These are phyloP conservation scores for Cavia aperea DNA, from an alignment of 2,113 vertebrate genomes.

Conservation along the genomic window DNA sequence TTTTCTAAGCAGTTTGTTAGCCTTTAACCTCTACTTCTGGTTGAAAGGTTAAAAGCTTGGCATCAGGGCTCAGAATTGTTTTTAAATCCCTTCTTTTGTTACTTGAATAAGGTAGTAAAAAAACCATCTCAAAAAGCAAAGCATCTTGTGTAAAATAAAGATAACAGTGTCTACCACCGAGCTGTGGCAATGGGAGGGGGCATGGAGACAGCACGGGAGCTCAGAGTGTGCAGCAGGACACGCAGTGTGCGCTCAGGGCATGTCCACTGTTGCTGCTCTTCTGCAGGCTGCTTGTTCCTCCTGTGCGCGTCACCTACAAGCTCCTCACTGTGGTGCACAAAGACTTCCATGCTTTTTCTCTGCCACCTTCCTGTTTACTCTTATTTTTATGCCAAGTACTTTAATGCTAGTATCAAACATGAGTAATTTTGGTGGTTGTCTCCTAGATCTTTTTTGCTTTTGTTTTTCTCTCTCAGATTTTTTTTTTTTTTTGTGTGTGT, in stretches of 20 bases:
- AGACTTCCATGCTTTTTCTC: not conserved
- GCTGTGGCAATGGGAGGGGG: not conserved
- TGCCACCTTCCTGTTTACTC: not conserved
- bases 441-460: not conserved
- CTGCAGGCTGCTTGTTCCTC: not conserved
- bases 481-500: too few relatives aligned
- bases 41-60: not conserved
- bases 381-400: not conserved
- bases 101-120: not conserved
- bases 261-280: too few relatives aligned
- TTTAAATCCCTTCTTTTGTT: not conserved
- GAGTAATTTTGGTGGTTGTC: not conserved
- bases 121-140: not conserved
- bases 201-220: not conserved
- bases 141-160: not conserved
- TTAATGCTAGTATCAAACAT: not conserved
- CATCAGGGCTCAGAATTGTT: not conserved
- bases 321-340: not conserved
- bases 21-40: not conserved
- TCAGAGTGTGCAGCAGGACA: not conserved
- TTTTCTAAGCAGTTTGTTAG: not conserved
- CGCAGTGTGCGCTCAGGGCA: not conserved
- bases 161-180: not conserved
- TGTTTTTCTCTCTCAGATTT: not conserved
- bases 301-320: not conserved